phyloP scores from a whole-genome alignment of 2,797 vertebrate genomes.

The Yasuhikotakia modesta region DNA sequence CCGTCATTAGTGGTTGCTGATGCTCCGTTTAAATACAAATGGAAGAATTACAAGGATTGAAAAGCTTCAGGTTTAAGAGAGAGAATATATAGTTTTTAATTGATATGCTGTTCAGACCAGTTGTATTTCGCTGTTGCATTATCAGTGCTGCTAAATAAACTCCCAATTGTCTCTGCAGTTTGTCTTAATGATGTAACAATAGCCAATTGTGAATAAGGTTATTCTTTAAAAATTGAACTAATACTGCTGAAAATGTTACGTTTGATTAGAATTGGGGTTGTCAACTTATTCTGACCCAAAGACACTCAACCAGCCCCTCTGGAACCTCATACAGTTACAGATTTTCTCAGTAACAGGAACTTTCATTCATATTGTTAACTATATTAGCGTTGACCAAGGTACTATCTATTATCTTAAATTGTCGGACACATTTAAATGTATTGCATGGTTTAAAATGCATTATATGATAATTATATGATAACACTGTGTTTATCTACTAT shows the following conservation, averaged over 20 bases:
- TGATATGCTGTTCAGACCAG: conserved; percentile 9
- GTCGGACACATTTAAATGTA: neutral
- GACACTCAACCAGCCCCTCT: no score
- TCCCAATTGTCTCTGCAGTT: neutral
- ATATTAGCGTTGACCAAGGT: neutral
- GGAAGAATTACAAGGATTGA: neutral
- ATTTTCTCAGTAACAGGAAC: neutral
- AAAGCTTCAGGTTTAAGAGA: conserved; percentile 9
- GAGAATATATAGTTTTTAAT: neutral
- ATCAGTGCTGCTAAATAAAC: conserved; percentile 49
- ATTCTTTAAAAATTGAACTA: neutral
- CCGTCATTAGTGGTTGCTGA: conserved; percentile 3
- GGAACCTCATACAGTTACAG: neutral
- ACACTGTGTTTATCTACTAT: no score
- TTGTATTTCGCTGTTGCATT: conserved; percentile 8
- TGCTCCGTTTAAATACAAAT: neutral
- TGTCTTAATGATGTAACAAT: neutral
- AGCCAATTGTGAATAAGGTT: neutral
- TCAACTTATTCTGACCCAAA: no score
- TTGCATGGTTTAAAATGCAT: no score
- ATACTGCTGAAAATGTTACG: neutral
- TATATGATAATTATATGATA: no score
- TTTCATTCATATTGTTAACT: neutral
- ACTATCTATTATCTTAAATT: neutral
- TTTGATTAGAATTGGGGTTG: no score